A percentile compares a stretch with the other conserved stretches of the same genome.
These are phyloP conservation scores for Falco punctatus DNA, from an alignment of 2,113 vertebrate genomes.

Conservation along the genomic window DNA sequence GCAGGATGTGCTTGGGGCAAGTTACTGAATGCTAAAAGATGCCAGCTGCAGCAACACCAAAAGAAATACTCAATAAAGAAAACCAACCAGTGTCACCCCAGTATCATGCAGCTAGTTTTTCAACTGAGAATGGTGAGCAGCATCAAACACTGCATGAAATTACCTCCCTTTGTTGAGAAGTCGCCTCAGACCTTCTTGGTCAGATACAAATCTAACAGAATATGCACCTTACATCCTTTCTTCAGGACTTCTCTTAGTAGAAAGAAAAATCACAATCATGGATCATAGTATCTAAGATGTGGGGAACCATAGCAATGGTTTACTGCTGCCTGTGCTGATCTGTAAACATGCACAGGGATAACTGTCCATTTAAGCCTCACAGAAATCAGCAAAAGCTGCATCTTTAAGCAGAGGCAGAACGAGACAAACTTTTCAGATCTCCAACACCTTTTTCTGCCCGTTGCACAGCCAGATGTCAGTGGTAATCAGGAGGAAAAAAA, in stretches of 20 bases:
- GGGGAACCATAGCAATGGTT: neutral
- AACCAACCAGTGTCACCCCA: neutral
- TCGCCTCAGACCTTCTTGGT: neutral
- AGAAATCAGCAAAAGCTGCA: neutral
- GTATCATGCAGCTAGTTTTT: neutral
- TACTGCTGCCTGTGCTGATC: neutral
- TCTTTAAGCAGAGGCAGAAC: neutral
- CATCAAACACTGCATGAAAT: neutral
- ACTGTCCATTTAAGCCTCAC: neutral
- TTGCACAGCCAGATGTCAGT: accelerated
- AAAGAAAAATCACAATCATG: neutral
- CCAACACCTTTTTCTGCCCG: neutral
- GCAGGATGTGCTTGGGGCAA: neutral
- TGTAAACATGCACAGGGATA: neutral
- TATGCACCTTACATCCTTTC: neutral
- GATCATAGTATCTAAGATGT: neutral
- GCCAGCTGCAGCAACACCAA: neutral
- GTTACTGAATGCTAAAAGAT: neutral
- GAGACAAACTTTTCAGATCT: neutral
- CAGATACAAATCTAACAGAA: neutral
- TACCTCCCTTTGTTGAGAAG: neutral
- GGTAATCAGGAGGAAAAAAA: accelerated
- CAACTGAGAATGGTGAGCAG: neutral
- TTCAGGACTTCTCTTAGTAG: neutral
- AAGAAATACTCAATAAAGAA: neutral